Conservation (phyloP, 2,888 invertebrate genomes). For the Prenolepis imparis region DNA sequence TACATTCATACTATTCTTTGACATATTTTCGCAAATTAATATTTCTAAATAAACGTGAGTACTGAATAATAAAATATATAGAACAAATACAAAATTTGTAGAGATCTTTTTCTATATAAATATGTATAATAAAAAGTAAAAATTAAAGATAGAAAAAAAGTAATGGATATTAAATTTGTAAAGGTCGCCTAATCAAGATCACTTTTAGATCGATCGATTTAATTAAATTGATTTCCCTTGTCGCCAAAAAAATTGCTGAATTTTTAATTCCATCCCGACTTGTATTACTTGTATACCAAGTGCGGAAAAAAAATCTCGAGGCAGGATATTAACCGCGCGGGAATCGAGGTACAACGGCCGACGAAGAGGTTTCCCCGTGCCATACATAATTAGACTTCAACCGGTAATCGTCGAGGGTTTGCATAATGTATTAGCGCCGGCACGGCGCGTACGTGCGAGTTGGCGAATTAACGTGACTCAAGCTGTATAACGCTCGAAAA, state of each 20-base stretch:
- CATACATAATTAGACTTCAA: constrained; percentile 68
- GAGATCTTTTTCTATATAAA: background rate
- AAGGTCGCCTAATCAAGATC: background rate
- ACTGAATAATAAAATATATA: no score
- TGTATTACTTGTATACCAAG: background rate
- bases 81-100: background rate
- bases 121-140: background rate
- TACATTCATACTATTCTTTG: background rate
- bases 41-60: no score
- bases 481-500: constrained; percentile 26
- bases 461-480: constrained; percentile 35
- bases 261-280: constrained; percentile 36
- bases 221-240: constrained; percentile 5
- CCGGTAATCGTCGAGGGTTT: constrained; percentile 68
- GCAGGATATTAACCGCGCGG: constrained; percentile 7
- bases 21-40: background rate
- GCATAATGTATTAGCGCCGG: constrained; percentile 66
- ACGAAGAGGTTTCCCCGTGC: constrained; percentile 46
- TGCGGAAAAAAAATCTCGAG: background rate
- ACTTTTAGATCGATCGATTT: background rate
- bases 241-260: constrained; percentile 51
- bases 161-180: background rate
- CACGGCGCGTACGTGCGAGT: constrained; percentile 53
- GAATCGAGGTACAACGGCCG: constrained; percentile 33
- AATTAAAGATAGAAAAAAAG: background rate